A percentile compares a stretch with the other conserved stretches of the same genome.
Conservation (phyloP, 2,113 vertebrate species). For the Pholis gunnellus region DNA sequence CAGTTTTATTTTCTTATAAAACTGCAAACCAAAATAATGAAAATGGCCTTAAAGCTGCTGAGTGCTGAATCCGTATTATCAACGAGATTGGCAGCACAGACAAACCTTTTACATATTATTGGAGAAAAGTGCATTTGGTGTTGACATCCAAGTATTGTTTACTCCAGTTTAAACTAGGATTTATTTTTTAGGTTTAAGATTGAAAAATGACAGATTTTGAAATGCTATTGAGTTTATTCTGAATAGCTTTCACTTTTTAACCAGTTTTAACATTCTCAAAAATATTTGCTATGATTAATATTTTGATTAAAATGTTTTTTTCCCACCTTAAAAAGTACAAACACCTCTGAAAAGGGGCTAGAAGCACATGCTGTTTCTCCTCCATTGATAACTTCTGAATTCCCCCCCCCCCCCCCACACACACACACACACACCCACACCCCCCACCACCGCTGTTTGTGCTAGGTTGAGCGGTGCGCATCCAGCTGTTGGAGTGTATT, state of each 20-base stretch:
- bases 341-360: background rate
- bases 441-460: background rate
- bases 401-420: too few species aligned
- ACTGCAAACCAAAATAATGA: conserved; percentile 39
- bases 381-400: background rate
- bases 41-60: background rate
- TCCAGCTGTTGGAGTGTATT: background rate
- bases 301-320: background rate
- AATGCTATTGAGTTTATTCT: background rate
- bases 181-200: background rate
- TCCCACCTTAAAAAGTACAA: background rate
- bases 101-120: background rate
- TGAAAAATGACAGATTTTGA: background rate
- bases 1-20: conserved; percentile 1
- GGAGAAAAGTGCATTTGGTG: background rate
- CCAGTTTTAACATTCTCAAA: too few species aligned
- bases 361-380: background rate
- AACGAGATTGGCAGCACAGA: conserved; percentile 6
- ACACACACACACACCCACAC: too few species aligned
- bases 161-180: background rate
- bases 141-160: background rate
- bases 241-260: background rate
- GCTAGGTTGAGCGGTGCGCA: background rate
- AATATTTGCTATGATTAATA: background rate
- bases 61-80: conserved; percentile 2